A percentile compares a stretch with the other conserved stretches of the same genome.
phyloP scores from a whole-genome alignment of 2,888 invertebrate genomes.

The Pharmacophagus antenor region DNA sequence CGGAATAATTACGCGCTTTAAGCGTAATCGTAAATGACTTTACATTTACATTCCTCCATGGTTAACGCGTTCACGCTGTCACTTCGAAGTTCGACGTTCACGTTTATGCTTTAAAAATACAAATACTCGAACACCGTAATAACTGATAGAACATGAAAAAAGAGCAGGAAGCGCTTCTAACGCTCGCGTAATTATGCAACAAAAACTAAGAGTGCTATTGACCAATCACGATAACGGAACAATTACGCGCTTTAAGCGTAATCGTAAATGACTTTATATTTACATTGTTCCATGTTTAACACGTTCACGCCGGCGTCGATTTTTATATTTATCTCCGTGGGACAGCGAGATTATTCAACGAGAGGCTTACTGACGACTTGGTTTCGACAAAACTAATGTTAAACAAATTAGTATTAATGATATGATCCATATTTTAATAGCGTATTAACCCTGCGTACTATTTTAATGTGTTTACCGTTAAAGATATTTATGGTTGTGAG shows the following conservation, averaged over 20 bases:
- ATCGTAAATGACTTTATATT: slow-evolving; percentile 13
- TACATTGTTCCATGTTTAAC: background rate
- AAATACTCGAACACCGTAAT: slow-evolving; percentile 17
- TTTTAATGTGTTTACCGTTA: too few species aligned
- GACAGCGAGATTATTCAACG: too few species aligned
- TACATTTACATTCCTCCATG: too few species aligned
- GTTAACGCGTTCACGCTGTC: too few species aligned
- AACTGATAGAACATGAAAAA: slow-evolving; percentile 10
- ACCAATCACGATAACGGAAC: slow-evolving; percentile 27
- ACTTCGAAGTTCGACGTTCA: background rate
- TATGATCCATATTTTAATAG: too few species aligned
- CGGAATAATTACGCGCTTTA: slow-evolving; percentile 22
- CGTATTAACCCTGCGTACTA: too few species aligned
- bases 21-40: slow-evolving; percentile 18
- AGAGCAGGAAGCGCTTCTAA: slow-evolving; percentile 9
- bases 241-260: slow-evolving; percentile 17
- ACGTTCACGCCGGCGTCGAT: too few species aligned
- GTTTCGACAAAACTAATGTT: too few species aligned
- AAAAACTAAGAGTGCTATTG: slow-evolving; percentile 24
- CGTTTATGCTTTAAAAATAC: background rate
- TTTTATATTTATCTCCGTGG: too few species aligned
- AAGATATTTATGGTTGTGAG: too few species aligned
- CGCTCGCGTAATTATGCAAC: slow-evolving; percentile 20
- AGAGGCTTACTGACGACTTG: too few species aligned
- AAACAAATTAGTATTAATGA: too few species aligned